Evolutionary conservation across 2,888 invertebrate genomes (phyloP).

Genomic region (Plemyria rubiginata): DNA sequence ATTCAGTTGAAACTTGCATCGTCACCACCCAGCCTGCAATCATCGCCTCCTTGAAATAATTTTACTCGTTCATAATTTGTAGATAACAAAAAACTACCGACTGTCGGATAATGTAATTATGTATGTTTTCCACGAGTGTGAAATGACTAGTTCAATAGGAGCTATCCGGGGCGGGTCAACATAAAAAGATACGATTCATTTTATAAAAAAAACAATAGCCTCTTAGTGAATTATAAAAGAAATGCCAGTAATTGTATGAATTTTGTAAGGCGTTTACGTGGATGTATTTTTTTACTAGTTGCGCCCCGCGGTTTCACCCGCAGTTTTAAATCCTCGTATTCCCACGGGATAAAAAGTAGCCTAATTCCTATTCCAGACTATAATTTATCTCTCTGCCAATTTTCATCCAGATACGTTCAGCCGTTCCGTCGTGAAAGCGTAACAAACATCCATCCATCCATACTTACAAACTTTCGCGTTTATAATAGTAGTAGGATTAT

Average conservation of each 20-base stretch:
- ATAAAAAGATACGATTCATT: conserved; percentile 59
- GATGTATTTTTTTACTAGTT: not conserved
- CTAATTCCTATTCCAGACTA: no score
- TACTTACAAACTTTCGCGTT: no score
- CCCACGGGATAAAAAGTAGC: no score
- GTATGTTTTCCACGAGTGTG: conserved; percentile 74
- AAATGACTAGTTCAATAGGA: conserved; percentile 79
- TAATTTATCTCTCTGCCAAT: no score
- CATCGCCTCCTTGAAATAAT: conserved; percentile 78
- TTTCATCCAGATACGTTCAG: no score
- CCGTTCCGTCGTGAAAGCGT: no score
- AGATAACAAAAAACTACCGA: conserved; percentile 71
- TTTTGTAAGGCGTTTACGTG: conserved; percentile 1
- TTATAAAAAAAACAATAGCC: conserved; percentile 39
- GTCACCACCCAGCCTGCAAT: conserved; percentile 74
- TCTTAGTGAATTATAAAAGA: conserved; percentile 25
- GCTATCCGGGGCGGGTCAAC: conserved; percentile 27
- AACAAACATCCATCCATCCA: no score
- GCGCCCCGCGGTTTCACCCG: no score
- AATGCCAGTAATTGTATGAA: conserved; percentile 12
- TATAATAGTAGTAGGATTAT: no score
- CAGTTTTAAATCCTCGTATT: no score
- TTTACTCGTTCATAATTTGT: conserved; percentile 78
- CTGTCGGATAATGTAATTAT: conserved; percentile 80
- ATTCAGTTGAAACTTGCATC: conserved; percentile 54